These are phyloP conservation scores for Zeugodacus cucurbitae DNA, from an alignment of 1,140 invertebrate species.

Conservation along the genomic window DNA sequence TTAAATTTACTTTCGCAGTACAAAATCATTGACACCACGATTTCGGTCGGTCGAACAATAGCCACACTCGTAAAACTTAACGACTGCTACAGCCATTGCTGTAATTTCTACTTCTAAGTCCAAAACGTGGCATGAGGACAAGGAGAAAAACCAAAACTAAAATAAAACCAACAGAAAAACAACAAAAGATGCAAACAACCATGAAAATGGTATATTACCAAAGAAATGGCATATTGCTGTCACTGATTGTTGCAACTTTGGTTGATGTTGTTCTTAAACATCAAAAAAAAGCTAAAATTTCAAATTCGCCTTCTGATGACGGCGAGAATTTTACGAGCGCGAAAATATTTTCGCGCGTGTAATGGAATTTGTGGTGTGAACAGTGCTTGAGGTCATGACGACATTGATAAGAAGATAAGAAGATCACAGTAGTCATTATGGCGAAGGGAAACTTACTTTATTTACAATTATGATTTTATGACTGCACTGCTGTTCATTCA, in stretches of 20 bases:
- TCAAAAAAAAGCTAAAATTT: background rate
- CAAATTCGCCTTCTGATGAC: background rate
- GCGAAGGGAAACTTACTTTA: background rate
- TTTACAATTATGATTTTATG: slow-evolving; percentile 7
- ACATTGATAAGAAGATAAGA: background rate
- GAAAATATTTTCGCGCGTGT: slow-evolving; percentile 9
- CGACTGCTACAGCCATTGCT: background rate
- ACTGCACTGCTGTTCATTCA: background rate
- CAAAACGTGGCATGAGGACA: background rate
- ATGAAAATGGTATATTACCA: background rate
- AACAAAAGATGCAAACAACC: background rate
- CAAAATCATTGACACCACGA: background rate
- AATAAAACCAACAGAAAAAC: background rate
- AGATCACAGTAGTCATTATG: background rate
- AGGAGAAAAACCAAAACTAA: background rate
- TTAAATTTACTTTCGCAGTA: background rate
- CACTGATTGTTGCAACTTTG: background rate
- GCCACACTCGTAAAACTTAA: slow-evolving; percentile 13
- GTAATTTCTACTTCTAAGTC: background rate
- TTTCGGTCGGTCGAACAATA: background rate
- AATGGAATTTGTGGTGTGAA: slow-evolving; percentile 24
- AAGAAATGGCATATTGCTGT: background rate
- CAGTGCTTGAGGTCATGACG: background rate
- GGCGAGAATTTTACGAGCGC: slow-evolving; percentile 6
- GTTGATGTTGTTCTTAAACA: background rate